phyloP scores from a whole-genome alignment of 2,113 vertebrate species.

The Tragelaphus imberbis region DNA sequence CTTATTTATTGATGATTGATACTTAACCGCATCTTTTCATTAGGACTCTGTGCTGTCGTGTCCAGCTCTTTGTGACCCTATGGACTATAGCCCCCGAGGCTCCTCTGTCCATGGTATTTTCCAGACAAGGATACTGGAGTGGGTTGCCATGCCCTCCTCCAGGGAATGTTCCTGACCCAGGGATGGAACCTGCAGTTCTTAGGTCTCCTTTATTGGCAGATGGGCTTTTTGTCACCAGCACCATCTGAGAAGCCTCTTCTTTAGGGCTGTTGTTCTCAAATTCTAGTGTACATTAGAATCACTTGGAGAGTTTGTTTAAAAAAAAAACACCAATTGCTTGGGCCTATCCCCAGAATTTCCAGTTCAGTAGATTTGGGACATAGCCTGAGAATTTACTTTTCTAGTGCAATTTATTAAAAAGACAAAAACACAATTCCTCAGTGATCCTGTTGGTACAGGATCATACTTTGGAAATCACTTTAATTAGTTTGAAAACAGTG shows the following conservation, averaged over 20 bases:
- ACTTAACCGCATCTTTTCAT: not conserved
- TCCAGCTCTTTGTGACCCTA: not conserved
- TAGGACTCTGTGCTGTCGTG: not conserved
- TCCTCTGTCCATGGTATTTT: not conserved
- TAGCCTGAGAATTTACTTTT: not conserved
- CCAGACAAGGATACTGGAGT: not conserved
- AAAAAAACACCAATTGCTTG: not conserved
- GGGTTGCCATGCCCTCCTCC: not conserved
- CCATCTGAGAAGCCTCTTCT: not conserved
- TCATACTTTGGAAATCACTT: not conserved
- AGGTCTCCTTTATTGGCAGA: not conserved
- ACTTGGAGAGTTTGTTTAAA: not conserved
- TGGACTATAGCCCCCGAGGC: not conserved
- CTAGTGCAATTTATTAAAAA: not conserved
- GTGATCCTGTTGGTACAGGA: not conserved
- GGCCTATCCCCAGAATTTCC: not conserved
- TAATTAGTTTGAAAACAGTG: not conserved
- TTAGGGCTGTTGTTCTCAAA: not conserved
- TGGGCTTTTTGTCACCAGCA: not conserved
- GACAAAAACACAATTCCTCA: not conserved
- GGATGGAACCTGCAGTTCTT: not conserved
- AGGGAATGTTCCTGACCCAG: not conserved
- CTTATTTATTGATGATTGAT: not conserved
- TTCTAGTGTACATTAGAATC: not conserved
- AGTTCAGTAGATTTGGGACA: not conserved